Percentiles rank a stretch among this genome's conserved stretches.
Evolutionary conservation across 2,797 vertebrate species (phyloP).

Genomic region (Hozukius guyotensis): DNA sequence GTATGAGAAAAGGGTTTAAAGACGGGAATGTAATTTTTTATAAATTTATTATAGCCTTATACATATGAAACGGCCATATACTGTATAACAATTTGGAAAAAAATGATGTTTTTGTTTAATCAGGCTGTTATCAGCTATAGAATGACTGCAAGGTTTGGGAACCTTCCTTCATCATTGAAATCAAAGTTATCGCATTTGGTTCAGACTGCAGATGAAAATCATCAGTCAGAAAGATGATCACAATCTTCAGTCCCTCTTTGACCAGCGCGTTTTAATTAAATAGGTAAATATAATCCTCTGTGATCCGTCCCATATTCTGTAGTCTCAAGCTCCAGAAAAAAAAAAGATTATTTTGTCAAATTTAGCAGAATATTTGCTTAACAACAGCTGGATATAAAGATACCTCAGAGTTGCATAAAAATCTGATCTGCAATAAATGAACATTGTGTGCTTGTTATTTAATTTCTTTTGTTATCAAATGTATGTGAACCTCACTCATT

Average conservation of each 20-base stretch:
- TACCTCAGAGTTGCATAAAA: not conserved
- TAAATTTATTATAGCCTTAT: too few species aligned
- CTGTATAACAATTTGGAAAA: too few species aligned
- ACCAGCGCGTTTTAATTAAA: not conserved
- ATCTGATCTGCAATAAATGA: not conserved
- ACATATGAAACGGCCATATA: too few species aligned
- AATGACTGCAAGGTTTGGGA: not conserved
- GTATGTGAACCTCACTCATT: not conserved
- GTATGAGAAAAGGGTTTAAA: too few species aligned
- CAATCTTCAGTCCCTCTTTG: not conserved
- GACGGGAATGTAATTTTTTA: too few species aligned
- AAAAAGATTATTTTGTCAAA: too few species aligned
- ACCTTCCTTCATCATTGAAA: not conserved
- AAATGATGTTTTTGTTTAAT: too few species aligned
- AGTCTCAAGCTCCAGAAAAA: fast-evolving
- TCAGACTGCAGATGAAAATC: not conserved
- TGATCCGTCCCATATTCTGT: not conserved
- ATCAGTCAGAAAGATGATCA: not conserved
- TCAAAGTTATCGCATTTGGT: not conserved
- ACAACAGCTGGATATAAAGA: not conserved
- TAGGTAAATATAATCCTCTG: not conserved
- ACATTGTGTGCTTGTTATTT: not conserved
- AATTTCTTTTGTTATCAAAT: fast-evolving
- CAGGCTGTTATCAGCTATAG: too few species aligned
- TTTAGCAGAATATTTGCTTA: too few species aligned